Conservation (phyloP, 2,113 vertebrate species). For the Rostratula benghalensis region DNA sequence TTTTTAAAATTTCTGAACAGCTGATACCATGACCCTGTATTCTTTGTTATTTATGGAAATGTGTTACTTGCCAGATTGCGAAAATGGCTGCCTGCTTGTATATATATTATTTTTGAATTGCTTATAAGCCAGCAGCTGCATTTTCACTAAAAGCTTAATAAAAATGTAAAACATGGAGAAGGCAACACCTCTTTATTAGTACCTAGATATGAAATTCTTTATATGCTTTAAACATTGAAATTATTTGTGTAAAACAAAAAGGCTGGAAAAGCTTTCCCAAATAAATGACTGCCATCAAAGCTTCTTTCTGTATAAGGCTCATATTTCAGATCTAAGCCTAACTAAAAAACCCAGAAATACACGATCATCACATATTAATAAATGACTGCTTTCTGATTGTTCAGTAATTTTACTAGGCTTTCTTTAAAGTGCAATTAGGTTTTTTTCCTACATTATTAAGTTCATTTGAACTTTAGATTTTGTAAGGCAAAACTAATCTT, state of each 20-base stretch:
- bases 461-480: neutral
- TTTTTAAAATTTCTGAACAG: conserved; percentile 1
- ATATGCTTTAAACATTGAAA: conserved; percentile 6
- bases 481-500: neutral
- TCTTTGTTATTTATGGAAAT: conserved; percentile 54
- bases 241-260: neutral
- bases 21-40: conserved; percentile 3
- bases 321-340: conserved; percentile 24
- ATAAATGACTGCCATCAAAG: conserved; percentile 36
- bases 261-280: conserved; percentile 31
- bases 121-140: neutral
- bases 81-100: conserved; percentile 11
- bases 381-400: conserved; percentile 12
- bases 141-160: neutral
- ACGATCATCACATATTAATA: conserved; percentile 11
- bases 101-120: neutral
- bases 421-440: conserved; percentile 11
- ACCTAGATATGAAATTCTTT: neutral
- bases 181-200: neutral
- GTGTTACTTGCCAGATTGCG: conserved; percentile 8
- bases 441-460: conserved; percentile 10
- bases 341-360: conserved; percentile 29
- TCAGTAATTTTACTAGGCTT: conserved; percentile 8
- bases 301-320: conserved; percentile 37
- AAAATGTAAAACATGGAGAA: neutral